Conservation (phyloP, 2,797 vertebrate species). For the Centroberyx gerrardi region DNA sequence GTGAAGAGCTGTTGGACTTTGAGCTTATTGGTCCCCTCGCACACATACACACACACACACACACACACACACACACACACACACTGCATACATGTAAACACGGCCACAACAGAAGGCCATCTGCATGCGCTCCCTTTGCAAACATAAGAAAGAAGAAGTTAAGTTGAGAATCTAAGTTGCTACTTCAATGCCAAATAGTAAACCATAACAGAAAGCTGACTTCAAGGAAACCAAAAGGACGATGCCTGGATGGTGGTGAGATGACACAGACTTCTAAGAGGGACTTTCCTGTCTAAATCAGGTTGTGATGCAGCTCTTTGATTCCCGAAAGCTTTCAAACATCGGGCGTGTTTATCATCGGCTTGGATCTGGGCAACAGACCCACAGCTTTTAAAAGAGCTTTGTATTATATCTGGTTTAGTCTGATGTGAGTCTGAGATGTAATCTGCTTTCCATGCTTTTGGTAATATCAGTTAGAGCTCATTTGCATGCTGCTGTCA, state of each 20-base stretch:
- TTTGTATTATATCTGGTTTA: not conserved
- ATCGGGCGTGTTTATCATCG: conserved; percentile 21
- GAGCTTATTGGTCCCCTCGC: conserved; percentile 2
- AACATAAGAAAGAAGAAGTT: conserved; percentile 9
- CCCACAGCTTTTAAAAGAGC: conserved; percentile 8
- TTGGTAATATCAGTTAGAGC: not conserved
- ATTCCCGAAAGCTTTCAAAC: conserved; percentile 27
- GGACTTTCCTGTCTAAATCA: conserved; percentile 14
- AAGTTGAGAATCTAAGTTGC: conserved; percentile 35
- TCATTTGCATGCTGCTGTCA: not conserved
- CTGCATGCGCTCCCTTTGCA: not conserved
- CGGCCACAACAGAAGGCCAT: not conserved
- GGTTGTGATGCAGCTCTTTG: conserved; percentile 13
- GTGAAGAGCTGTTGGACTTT: conserved; percentile 55
- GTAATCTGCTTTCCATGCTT: not conserved
- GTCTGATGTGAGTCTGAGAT: not conserved
- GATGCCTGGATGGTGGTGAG: conserved; percentile 6
- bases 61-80: not conserved
- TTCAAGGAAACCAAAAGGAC: conserved; percentile 37
- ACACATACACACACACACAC: not conserved
- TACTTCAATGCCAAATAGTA: conserved; percentile 22
- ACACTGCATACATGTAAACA: not conserved
- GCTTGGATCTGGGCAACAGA: conserved; percentile 8
- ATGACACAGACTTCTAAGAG: conserved; percentile 30
- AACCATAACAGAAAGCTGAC: conserved; percentile 11